phyloP scores from a whole-genome alignment of 1,140 invertebrate species.

The Paramacrobiotus metropolitanus region DNA sequence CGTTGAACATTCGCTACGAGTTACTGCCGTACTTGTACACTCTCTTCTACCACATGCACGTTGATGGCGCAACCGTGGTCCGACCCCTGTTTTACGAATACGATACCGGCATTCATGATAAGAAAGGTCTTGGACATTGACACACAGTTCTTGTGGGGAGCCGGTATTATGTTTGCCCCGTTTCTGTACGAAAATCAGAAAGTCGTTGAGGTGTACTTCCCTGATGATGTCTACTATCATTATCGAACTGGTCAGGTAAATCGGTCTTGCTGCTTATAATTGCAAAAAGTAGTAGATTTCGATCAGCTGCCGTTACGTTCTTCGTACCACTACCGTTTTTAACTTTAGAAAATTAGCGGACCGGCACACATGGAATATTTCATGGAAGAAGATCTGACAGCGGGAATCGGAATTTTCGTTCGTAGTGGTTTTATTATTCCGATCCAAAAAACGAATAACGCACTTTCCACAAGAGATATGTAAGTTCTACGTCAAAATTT shows the following conservation, averaged over 20 bases:
- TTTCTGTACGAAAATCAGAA: conserved; percentile 27
- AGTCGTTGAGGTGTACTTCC: neutral
- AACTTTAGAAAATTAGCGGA: too few species aligned
- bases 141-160: conserved; percentile 51
- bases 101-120: neutral
- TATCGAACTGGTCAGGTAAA: neutral
- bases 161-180: conserved; percentile 44
- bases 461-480: conserved; percentile 40
- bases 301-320: conserved; percentile 24
- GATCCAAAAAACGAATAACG: too few species aligned
- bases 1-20: conserved; percentile 40
- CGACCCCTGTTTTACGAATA: conserved; percentile 43
- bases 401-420: too few species aligned
- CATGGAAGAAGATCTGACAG: conserved; percentile 37
- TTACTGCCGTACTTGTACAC: conserved; percentile 61
- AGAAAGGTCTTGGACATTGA: neutral
- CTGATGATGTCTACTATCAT: neutral
- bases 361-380: too few species aligned
- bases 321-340: too few species aligned
- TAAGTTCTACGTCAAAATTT: conserved; percentile 37
- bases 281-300: conserved; percentile 21
- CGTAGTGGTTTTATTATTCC: too few species aligned
- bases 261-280: neutral
- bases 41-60: conserved; percentile 45
- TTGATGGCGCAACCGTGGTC: conserved; percentile 42